A percentile compares a stretch with the other conserved stretches of the same genome.
Evolutionary conservation across 2,113 vertebrate genomes (phyloP).

Genomic region (Manacus vitellinus): DNA sequence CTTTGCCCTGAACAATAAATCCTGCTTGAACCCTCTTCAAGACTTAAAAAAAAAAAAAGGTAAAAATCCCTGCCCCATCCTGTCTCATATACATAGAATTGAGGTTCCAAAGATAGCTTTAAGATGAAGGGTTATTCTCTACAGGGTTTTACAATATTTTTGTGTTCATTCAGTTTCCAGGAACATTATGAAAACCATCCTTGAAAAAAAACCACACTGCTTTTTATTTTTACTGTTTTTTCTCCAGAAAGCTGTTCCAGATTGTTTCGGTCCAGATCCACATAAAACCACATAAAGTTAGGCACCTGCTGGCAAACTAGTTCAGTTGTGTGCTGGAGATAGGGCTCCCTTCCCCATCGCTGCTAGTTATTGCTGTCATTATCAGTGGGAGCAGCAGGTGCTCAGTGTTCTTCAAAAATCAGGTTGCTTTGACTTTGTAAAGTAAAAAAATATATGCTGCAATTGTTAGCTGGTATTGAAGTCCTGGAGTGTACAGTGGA

Average conservation of each 20-base stretch:
- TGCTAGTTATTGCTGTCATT: neutral
- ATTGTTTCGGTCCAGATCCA: neutral
- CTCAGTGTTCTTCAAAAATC: neutral
- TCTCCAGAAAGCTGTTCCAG: neutral
- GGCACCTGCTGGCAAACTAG: conserved; percentile 6
- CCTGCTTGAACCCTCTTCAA: neutral
- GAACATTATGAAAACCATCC: neutral
- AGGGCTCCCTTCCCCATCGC: neutral
- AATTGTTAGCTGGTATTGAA: neutral
- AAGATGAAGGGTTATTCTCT: neutral
- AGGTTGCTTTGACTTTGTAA: neutral
- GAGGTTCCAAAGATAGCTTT: neutral
- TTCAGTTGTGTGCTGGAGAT: neutral
- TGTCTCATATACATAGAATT: neutral
- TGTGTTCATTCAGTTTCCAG: neutral
- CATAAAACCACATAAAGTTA: neutral
- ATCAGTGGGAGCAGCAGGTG: neutral
- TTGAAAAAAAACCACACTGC: neutral
- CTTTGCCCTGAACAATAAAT: neutral
- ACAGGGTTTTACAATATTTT: neutral
- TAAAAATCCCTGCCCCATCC: neutral
- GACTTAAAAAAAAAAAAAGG: neutral
- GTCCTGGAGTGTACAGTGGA: neutral
- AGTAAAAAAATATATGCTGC: neutral
- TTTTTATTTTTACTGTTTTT: neutral